Conservation (phyloP, 2,113 vertebrate species). For the Noctilio leporinus region DNA sequence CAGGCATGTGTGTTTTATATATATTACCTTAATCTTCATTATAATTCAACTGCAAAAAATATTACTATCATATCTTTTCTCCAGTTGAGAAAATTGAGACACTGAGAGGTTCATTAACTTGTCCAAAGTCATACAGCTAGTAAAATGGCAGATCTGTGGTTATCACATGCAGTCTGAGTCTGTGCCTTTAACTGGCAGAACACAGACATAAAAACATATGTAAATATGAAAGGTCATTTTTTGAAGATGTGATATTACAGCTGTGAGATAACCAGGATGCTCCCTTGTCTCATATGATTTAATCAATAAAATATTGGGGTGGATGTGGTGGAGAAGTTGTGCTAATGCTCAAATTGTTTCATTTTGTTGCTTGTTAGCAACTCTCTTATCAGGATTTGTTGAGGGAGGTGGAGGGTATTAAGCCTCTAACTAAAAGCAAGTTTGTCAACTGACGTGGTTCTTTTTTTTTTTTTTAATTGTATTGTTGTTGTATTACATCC, state of each 20-base stretch:
- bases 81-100: neutral
- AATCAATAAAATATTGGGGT: neutral
- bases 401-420: neutral
- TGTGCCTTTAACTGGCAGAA: neutral
- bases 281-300: neutral
- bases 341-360: neutral
- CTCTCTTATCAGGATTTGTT: neutral
- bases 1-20: neutral
- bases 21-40: neutral
- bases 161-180: neutral
- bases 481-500: too few species aligned
- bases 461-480: too few species aligned
- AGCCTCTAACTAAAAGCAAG: conserved; percentile 46
- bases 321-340: neutral
- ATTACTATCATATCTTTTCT: neutral
- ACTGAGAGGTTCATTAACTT: neutral
- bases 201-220: neutral
- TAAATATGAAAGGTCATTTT: neutral
- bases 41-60: neutral
- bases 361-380: neutral
- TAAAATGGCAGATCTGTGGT: neutral
- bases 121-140: neutral
- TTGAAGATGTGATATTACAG: neutral
- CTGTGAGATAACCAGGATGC: neutral
- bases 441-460: conserved; percentile 31